Evolutionary conservation across 1,140 invertebrate genomes (phyloP), one percentile per base, ranked within the genome.

Genomic region (Akabosia matsudoensis): DNA sequence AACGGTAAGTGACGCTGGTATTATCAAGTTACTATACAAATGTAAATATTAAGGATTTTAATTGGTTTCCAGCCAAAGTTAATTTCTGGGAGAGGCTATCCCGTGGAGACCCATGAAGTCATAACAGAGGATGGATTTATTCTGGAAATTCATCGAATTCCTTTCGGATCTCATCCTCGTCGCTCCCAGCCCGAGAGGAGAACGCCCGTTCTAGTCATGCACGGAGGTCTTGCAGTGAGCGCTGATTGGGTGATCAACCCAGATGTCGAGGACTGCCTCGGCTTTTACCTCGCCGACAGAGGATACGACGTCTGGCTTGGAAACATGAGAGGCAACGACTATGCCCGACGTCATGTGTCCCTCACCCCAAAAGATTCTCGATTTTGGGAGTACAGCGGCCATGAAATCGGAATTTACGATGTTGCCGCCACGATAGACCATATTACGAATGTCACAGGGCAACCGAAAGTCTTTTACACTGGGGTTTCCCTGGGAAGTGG

Each of bases 201-300:
- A 76, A 76, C 82, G 83, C 84, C 67, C 0, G 89, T 91, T 1
- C 86, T 91, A 13, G 82, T 93, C 0, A 92, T 93, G 82, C 93
- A 94, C 83, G 93, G 93, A 0, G 85, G 94, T 4, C 83, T 93
- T 0, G 89, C 88, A 4, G 91, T 90, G 81, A 92, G 92, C 0
- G 88, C 90, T 0, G 91, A 70, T 18, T 33, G 72, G 34, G 45
- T 73, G 13, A 24, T 73, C 33, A 31, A 30, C n/a, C 45, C 16
- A 52, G 10, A 4, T 3, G 22, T 10, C 2, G 33, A 31, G 28
- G 28, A 33, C 28, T 37, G 33, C 14, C 31, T 56, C 37, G n/a
- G 22, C 3, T 71, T 70, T 54, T 71, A 89, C 34, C 84, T 93
- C 75, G 90, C 90, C 0, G 91, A 94, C 81, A 87, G 87, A 0